Base-by-base conservation (phyloP, 2,888 invertebrate species). In the Rhimphoctona megacephalus region DNA sequence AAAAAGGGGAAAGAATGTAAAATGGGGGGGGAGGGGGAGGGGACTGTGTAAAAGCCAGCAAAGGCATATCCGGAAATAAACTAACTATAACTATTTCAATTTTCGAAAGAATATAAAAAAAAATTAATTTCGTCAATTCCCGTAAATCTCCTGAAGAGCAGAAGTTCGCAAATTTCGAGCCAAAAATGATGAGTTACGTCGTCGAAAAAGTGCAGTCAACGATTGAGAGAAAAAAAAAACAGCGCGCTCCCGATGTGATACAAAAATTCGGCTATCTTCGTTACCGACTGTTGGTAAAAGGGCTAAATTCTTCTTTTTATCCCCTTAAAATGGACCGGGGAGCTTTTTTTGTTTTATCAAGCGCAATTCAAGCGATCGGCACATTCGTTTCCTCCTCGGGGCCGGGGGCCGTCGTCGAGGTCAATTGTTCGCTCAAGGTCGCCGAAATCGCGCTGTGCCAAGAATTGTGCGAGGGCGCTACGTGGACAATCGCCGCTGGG, bases 401-500 rank as follows among this genome's bases (percentile, higher is more conserved):
- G 5, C 64, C 64, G 22, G 86, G 43, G 30, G 70, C 74, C 22
- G 74, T 70, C 14, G 86, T 82, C 79, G 77, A 73, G 19, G 82
- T 64, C 57, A 82, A 72, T 74, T 67, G 81, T 66, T 86, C 80
- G 52, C 80, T 89, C 86, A 74, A 79, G 9, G 73, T 22, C 25
- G 73, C 17, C 49, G 86, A 86, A 64, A 82, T 85, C 2, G 73
- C 81, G 30, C 74, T 74, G n/a, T 76, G 78, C 67, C 85, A 66
- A 5, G 87, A 85, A 85, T 87, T 78, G 52, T 80, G 85, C 22
- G 77, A 36, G n/a, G 88, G 87, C 39, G 87, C 84, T 43, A 89
- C 88, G 80, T 90, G 89, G 52, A 90, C 84, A n/a, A 89, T 89
- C 11, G 90, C 78, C 46, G 89, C 84, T 80, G 92, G 90, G 79